Evolutionary conservation across 2,888 invertebrate genomes (phyloP).

Genomic region (Drosophila recens): DNA sequence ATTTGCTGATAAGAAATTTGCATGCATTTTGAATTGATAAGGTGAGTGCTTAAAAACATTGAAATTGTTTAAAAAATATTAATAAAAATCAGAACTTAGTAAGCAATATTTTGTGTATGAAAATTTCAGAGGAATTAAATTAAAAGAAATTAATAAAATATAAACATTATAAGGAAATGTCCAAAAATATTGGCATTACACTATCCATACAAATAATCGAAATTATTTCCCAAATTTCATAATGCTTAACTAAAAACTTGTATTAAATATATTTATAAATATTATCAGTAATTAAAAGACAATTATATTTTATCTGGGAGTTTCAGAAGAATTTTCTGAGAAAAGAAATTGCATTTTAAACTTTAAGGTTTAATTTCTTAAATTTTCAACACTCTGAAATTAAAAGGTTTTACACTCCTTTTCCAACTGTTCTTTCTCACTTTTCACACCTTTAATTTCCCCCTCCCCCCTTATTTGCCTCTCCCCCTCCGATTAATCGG

Average conservation of each 20-base stretch:
- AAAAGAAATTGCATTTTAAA: too few species aligned
- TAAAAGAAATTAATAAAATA: not conserved
- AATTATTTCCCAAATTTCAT: too few species aligned
- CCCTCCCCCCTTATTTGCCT: not conserved
- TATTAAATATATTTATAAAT: too few species aligned
- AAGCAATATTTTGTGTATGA: too few species aligned
- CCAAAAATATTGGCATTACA: too few species aligned
- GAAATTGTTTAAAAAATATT: not conserved
- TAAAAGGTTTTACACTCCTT: not conserved
- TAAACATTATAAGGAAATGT: not conserved
- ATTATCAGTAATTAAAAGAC: not conserved
- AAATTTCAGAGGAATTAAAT: too few species aligned
- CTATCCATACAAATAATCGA: too few species aligned
- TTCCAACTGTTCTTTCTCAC: conserved; percentile 15
- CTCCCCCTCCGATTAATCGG: conserved; percentile 53
- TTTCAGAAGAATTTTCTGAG: too few species aligned
- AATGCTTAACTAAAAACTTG: too few species aligned
- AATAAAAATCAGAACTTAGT: not conserved
- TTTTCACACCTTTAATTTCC: not conserved
- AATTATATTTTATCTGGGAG: not conserved
- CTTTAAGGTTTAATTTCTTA: not conserved
- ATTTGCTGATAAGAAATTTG: conserved; percentile 4
- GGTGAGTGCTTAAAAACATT: conserved; percentile 23
- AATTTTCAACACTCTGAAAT: not conserved
- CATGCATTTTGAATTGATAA: conserved; percentile 12